Evolutionary conservation across 2,888 invertebrate genomes (phyloP).

Genomic region (Spodoptera exigua): DNA sequence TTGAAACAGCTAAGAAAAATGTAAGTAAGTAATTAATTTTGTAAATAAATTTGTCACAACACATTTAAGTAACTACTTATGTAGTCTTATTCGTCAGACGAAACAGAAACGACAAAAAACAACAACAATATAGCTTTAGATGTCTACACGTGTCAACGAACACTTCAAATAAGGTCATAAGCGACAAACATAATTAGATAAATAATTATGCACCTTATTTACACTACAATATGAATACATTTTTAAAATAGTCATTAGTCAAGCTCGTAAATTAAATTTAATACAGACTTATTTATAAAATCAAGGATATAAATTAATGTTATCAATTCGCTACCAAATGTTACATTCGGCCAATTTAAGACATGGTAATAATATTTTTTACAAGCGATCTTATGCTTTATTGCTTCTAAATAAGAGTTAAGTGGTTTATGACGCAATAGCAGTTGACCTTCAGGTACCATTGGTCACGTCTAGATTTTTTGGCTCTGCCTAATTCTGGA

Average conservation of each 20-base stretch:
- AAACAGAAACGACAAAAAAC: not conserved
- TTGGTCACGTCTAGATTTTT: conserved; percentile 49
- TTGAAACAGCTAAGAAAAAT: no score
- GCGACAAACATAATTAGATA: conserved; percentile 7
- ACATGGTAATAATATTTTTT: conserved; percentile 10
- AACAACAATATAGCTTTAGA: conserved; percentile 15
- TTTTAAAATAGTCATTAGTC: conserved; percentile 11
- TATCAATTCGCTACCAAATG: conserved; percentile 34
- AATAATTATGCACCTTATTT: conserved; percentile 12
- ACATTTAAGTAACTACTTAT: no score
- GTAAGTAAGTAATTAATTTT: no score
- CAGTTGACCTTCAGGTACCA: conserved; percentile 37
- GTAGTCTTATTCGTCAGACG: no score
- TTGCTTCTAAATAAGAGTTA: not conserved
- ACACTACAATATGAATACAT: not conserved
- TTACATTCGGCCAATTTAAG: conserved; percentile 16
- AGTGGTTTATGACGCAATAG: conserved; percentile 27
- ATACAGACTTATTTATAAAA: conserved; percentile 24
- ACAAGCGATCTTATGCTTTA: conserved; percentile 28
- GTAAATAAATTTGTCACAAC: no score
- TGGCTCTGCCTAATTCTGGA: conserved; percentile 29
- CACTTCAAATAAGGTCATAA: not conserved
- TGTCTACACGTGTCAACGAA: conserved; percentile 8
- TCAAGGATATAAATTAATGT: conserved; percentile 45
- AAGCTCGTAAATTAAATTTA: conserved; percentile 12